Conservation (phyloP, 2,113 vertebrate genomes). For the Bos javanicus region DNA sequence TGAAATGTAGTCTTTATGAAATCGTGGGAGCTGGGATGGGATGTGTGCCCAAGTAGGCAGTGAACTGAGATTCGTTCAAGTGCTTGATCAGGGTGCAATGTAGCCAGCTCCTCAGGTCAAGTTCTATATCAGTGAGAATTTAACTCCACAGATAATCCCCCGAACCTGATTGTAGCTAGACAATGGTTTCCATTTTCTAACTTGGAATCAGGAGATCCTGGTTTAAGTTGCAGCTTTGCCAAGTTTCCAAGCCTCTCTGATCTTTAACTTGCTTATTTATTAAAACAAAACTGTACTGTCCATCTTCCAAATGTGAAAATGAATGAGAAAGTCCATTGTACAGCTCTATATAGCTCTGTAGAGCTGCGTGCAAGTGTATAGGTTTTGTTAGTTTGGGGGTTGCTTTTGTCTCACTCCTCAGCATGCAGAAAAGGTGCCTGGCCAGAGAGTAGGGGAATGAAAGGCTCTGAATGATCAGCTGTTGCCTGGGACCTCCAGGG, state of each 20-base stretch:
- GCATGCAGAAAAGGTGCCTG: background rate
- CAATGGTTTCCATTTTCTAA: background rate
- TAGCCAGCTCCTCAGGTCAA: background rate
- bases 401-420: background rate
- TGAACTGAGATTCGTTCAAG: background rate
- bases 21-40: background rate
- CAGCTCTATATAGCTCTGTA: fast-evolving
- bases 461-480: background rate
- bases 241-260: background rate
- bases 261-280: background rate
- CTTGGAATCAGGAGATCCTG: background rate
- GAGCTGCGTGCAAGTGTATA: background rate
- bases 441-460: background rate
- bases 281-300: background rate
- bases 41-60: background rate
- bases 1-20: background rate
- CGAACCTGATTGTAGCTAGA: background rate
- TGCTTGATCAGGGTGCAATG: background rate
- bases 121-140: background rate
- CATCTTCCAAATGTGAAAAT: background rate
- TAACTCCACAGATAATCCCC: background rate
- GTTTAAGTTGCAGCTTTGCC: background rate
- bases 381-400: background rate
- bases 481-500: background rate
- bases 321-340: background rate